A percentile compares a stretch with the other conserved stretches of the same genome.
These are phyloP conservation scores for Siphamia tubifer DNA, from an alignment of 2,113 vertebrate species.

Conservation along the genomic window DNA sequence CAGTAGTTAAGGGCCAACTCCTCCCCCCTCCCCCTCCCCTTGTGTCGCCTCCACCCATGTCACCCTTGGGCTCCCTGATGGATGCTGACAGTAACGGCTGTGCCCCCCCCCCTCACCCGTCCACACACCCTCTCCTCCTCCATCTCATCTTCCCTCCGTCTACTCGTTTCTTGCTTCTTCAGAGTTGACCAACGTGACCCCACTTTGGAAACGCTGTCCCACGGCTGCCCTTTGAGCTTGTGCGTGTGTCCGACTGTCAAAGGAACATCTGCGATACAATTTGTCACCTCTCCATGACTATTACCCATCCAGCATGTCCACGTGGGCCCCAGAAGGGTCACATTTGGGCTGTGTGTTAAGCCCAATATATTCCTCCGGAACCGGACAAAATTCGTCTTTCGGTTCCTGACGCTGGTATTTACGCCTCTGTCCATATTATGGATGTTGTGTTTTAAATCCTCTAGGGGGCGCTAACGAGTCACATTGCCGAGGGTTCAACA, in stretches of 20 bases:
- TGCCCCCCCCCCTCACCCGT: conserved; percentile 25
- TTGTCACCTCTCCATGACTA: conserved; percentile 20
- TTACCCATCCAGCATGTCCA: no score
- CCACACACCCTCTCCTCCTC: conserved; percentile 1
- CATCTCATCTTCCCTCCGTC: background rate
- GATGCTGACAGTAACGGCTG: conserved; percentile 71
- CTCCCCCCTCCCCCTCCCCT: conserved; percentile 13
- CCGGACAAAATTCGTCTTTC: no score
- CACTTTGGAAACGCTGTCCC: conserved; percentile 33
- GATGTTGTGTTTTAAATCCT: no score
- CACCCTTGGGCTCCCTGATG: conserved; percentile 70
- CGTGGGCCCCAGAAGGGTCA: no score
- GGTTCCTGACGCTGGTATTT: no score
- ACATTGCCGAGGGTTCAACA: no score
- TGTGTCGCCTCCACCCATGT: conserved; percentile 55
- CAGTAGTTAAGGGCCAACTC: conserved; percentile 44
- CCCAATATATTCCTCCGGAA: no score
- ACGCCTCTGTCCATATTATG: no score
- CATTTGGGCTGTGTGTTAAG: conserved; percentile 21
- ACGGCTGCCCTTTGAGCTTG: conserved; percentile 36
- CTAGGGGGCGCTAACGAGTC: no score
- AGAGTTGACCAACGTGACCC: conserved; percentile 57
- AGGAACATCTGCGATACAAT: conserved; percentile 55
- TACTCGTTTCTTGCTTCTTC: conserved; percentile 11
- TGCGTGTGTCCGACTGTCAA: conserved; percentile 57